phyloP scores from a whole-genome alignment of 2,888 invertebrate genomes.

The Metallyticus violacea region DNA sequence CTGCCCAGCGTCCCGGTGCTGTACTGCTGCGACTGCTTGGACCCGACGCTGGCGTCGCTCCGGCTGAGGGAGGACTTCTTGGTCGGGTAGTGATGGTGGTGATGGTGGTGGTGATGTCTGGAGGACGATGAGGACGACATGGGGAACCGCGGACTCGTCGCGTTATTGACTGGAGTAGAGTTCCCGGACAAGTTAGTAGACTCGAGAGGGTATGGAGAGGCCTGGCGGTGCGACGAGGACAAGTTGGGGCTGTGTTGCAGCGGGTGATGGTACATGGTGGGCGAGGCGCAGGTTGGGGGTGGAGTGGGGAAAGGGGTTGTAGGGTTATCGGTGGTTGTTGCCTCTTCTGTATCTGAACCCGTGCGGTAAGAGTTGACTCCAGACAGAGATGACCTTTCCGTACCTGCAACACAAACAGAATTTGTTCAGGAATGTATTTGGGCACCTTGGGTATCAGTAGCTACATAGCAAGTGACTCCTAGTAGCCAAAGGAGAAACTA shows the following conservation, averaged over 20 bases:
- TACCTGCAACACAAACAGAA: constrained; percentile 51
- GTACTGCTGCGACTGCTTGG: constrained; percentile 15
- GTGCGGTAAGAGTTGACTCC: constrained; percentile 57
- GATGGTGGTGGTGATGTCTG: constrained; percentile 21
- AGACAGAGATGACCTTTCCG: constrained; percentile 40
- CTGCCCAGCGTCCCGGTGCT: constrained; percentile 22
- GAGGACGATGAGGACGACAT: constrained; percentile 14
- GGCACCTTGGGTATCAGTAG: no score
- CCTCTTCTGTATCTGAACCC: constrained; percentile 65
- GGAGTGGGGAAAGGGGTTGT: constrained; percentile 55
- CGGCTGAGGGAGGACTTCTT: constrained; percentile 24
- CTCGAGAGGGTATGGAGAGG: constrained; percentile 68
- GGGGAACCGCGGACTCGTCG: constrained; percentile 25
- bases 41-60: constrained; percentile 25
- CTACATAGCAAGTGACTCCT: no score
- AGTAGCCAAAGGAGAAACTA: no score
- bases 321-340: constrained; percentile 54
- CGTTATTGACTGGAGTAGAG: constrained; percentile 27
- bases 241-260: constrained; percentile 41
- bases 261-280: constrained; percentile 37
- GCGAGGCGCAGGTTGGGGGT: constrained; percentile 53
- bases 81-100: constrained; percentile 22
- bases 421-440: no score
- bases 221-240: constrained; percentile 51
- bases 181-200: constrained; percentile 53